A percentile compares a stretch with the other conserved stretches of the same genome.
phyloP scores from a whole-genome alignment of 2,888 invertebrate species.

The Platycnemis pennipes region DNA sequence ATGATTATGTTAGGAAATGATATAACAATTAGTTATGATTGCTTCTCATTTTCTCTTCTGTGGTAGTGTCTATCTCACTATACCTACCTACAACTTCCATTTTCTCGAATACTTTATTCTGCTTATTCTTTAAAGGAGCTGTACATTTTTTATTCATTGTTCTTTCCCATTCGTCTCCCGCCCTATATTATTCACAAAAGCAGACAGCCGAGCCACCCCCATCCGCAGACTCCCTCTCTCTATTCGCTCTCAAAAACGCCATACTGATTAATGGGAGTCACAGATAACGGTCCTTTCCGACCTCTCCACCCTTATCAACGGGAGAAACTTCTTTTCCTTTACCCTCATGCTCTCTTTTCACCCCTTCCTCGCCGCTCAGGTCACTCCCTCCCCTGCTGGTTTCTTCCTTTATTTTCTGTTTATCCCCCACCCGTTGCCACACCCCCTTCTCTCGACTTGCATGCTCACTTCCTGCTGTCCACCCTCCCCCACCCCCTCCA shows the following conservation, averaged over 20 bases:
- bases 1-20: no score
- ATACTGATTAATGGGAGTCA: conserved; percentile 62
- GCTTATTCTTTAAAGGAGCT: not conserved
- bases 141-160: not conserved
- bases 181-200: not conserved
- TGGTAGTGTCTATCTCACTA: no score
- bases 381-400: no score
- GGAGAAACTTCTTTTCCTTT: conserved; percentile 22
- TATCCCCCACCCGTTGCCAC: not conserved
- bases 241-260: conserved; percentile 38
- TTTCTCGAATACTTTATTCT: not conserved
- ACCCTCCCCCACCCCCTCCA: not conserved
- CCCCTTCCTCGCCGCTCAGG: not conserved
- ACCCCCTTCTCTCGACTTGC: conserved; percentile 1
- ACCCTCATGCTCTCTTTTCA: not conserved
- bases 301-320: conserved; percentile 35
- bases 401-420: conserved; percentile 35
- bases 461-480: conserved; percentile 49
- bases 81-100: no score
- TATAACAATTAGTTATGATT: no score
- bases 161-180: not conserved
- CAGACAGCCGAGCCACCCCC: not conserved
- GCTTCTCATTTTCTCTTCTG: no score
- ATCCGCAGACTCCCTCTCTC: not conserved
- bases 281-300: conserved; percentile 62